phyloP scores from a whole-genome alignment of 53 echinoderm and acorn worm species.

The Arbacia lixula region DNA sequence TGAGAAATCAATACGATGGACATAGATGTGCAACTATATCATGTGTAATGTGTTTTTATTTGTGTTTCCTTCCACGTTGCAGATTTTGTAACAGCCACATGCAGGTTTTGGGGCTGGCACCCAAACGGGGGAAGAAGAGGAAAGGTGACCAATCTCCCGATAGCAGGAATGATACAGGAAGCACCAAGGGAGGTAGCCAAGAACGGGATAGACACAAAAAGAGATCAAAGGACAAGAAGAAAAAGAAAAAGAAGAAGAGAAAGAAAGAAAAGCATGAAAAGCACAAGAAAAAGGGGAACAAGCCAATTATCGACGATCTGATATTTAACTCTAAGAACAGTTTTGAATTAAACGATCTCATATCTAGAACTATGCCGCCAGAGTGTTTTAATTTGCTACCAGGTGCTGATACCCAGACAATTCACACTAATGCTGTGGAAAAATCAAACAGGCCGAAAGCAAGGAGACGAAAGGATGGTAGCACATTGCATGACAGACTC shows the following conservation, averaged over 20 bases:
- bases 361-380: conserved; percentile 34
- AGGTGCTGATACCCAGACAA: conserved; percentile 6
- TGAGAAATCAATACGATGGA: too few relatives aligned
- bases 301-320: conserved; percentile 15
- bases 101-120: conserved; percentile 92
- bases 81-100: conserved; percentile 96
- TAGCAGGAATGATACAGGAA: conserved; percentile 30
- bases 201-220: conserved; percentile 56
- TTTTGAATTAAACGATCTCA: conserved; percentile 33
- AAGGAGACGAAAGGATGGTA: conserved; percentile 38
- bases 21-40: too few relatives aligned
- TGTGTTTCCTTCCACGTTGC: neutral
- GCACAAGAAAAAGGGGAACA: conserved; percentile 68
- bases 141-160: conserved; percentile 55
- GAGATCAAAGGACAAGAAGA: conserved; percentile 82
- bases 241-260: conserved; percentile 93
- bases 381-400: neutral
- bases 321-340: conserved; percentile 31
- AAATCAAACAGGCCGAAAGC: conserved; percentile 37
- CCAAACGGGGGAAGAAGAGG: conserved; percentile 81
- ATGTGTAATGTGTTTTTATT: too few relatives aligned
- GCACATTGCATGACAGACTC: conserved; percentile 68
- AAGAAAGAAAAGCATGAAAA: conserved; percentile 90
- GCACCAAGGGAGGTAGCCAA: conserved; percentile 48
- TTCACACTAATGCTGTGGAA: conserved; percentile 25